Evolutionary conservation across 64 coral and sea anemone species (phyloP).

Genomic region (Montipora sp.): DNA sequence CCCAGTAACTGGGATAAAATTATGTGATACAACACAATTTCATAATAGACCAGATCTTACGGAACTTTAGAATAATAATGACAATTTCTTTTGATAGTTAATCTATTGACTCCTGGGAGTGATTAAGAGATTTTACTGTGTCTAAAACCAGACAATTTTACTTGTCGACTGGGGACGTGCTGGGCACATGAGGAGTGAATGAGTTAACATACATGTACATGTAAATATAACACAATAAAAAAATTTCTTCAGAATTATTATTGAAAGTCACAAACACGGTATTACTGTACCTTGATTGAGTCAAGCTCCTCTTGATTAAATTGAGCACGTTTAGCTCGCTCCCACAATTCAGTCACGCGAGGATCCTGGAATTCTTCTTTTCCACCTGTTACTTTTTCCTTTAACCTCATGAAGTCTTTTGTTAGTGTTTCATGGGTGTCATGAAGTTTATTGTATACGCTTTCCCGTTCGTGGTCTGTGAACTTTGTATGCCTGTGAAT

Average conservation of each 20-base stretch:
- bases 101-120: too few relatives aligned
- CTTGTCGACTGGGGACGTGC: too few relatives aligned
- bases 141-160: too few relatives aligned
- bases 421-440: slow-evolving; percentile 56
- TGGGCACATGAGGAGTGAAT: too few relatives aligned
- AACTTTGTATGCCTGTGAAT: slow-evolving; percentile 47
- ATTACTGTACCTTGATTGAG: slow-evolving; percentile 77
- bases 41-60: too few relatives aligned
- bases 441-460: slow-evolving; percentile 56
- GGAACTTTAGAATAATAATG: too few relatives aligned
- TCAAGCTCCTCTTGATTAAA: slow-evolving; percentile 66
- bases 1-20: too few relatives aligned
- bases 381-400: slow-evolving; percentile 64
- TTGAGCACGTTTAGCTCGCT: slow-evolving; percentile 54
- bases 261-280: neutral
- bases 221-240: neutral
- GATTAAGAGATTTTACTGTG: too few relatives aligned
- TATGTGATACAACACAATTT: too few relatives aligned
- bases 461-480: slow-evolving; percentile 47
- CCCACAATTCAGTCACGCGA: slow-evolving; percentile 80
- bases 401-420: slow-evolving; percentile 47
- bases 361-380: slow-evolving; percentile 53
- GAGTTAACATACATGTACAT: too few relatives aligned
- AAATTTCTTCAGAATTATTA: neutral
- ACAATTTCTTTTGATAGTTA: too few relatives aligned